Conservation (phyloP, 2,113 vertebrate genomes). For the Cololabis saira region DNA sequence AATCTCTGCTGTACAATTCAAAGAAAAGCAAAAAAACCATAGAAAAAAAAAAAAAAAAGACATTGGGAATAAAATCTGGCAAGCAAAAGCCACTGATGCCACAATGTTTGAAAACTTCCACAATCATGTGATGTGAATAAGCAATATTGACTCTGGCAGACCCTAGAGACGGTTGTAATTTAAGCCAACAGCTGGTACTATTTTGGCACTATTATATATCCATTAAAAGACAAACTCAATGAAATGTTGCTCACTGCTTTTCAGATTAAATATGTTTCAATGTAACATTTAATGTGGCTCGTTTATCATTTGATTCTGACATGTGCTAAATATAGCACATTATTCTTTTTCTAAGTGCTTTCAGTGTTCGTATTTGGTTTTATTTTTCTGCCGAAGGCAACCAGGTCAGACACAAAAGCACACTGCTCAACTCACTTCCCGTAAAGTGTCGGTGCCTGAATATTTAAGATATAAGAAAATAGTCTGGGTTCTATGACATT, state of each 20-base stretch:
- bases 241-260: conserved; percentile 8
- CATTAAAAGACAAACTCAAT: conserved; percentile 18
- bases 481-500: conserved; percentile 47
- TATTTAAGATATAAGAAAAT: conserved; percentile 3
- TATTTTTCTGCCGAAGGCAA: conserved; percentile 9
- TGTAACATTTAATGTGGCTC: conserved; percentile 18
- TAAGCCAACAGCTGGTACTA: conserved; percentile 20
- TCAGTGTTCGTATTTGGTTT: conserved; percentile 18
- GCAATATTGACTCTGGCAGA: conserved; percentile 32
- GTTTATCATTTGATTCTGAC: conserved; percentile 2
- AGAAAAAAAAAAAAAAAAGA: background rate
- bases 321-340: background rate
- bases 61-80: conserved; percentile 16
- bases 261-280: conserved; percentile 27
- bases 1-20: conserved; percentile 23
- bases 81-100: conserved; percentile 15
- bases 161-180: conserved; percentile 14
- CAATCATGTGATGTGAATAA: conserved; percentile 25
- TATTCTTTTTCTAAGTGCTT: conserved; percentile 6
- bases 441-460: no score
- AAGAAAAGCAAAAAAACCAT: background rate
- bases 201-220: conserved; percentile 40
- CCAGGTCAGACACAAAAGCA: background rate
- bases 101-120: conserved; percentile 21
- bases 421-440: background rate